phyloP scores from a whole-genome alignment of 2,888 invertebrate species.

The Nasonovia ribisnigri region DNA sequence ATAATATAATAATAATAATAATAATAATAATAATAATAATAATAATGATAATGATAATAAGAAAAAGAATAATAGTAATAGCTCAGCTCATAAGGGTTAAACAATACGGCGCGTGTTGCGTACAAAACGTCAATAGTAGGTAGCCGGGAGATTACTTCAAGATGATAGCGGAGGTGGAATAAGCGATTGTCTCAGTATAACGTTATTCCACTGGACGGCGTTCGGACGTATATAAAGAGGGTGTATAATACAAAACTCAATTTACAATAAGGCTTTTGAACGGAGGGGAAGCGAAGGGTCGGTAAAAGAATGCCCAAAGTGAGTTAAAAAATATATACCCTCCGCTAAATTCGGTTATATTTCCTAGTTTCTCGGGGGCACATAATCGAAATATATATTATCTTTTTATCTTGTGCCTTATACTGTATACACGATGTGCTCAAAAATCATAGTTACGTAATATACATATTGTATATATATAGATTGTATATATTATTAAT shows the following conservation, averaged over 20 bases:
- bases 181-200: conserved; percentile 51
- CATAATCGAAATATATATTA: conserved; percentile 52
- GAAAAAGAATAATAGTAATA: conserved; percentile 6
- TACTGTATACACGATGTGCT: not conserved
- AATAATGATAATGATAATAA: conserved; percentile 1
- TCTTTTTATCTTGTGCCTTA: conserved; percentile 8
- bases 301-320: conserved; percentile 44
- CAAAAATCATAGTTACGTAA: not conserved
- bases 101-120: conserved; percentile 28
- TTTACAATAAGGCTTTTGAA: conserved; percentile 63
- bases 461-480: not conserved
- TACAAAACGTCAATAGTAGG: conserved; percentile 47
- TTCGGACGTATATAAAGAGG: conserved; percentile 51
- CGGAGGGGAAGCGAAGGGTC: not conserved
- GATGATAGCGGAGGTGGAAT: not conserved
- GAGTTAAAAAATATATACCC: conserved; percentile 58
- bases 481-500: too few species aligned
- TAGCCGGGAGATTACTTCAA: conserved; percentile 39
- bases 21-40: not conserved
- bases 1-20: not conserved
- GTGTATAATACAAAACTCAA: conserved; percentile 61
- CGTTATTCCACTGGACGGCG: conserved; percentile 53
- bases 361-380: conserved; percentile 39
- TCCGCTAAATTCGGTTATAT: conserved; percentile 55
- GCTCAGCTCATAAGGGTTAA: not conserved